Evolutionary conservation across 2,888 invertebrate genomes (phyloP), one percentile per base, ranked within the genome.

Genomic region (Lomographa bimaculata): DNA sequence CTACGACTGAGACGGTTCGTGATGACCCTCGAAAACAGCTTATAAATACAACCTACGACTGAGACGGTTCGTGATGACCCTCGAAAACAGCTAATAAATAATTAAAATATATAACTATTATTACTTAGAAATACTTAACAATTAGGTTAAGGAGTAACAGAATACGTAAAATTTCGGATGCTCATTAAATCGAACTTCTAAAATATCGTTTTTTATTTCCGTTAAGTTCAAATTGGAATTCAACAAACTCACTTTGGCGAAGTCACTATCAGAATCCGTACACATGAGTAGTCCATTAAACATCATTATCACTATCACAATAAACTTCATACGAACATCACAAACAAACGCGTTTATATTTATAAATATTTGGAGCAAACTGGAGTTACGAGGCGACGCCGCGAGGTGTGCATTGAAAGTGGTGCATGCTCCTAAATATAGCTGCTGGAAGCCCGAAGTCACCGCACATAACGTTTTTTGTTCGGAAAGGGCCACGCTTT

Each of bases 181-280:
- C n/a, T n/a, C n/a, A n/a, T n/a, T n/a, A n/a, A n/a, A n/a, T n/a
- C n/a, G n/a, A n/a, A n/a, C n/a, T n/a, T n/a, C n/a, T n/a, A n/a
- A n/a, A n/a, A n/a, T n/a, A n/a, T n/a, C n/a, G n/a, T n/a, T n/a
- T n/a, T n/a, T n/a, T n/a, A n/a, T n/a, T n/a, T n/a, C n/a, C n/a
- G n/a, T n/a, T n/a, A n/a, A n/a, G n/a, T n/a, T n/a, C n/a, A n/a
- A n/a, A n/a, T n/a, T n/a, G n/a, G n/a, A n/a, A n/a, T n/a, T n/a
- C n/a, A 23, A 16, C 1, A 29, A 28, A 64, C 80, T 74, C 54
- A 86, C 87, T 71, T 82, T 87, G 19, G 75, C 68, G 49, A 73
- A 72, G 58, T 84, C 86, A 54, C 85, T 85, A 32, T 87, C 87
- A 5, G 86, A 86, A 50, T 87, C 87, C 4, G 71, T 79, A 39